These are phyloP conservation scores for Megaustenia siamemsis DNA, from an alignment of 2,888 invertebrate species.

Conservation along the genomic window DNA sequence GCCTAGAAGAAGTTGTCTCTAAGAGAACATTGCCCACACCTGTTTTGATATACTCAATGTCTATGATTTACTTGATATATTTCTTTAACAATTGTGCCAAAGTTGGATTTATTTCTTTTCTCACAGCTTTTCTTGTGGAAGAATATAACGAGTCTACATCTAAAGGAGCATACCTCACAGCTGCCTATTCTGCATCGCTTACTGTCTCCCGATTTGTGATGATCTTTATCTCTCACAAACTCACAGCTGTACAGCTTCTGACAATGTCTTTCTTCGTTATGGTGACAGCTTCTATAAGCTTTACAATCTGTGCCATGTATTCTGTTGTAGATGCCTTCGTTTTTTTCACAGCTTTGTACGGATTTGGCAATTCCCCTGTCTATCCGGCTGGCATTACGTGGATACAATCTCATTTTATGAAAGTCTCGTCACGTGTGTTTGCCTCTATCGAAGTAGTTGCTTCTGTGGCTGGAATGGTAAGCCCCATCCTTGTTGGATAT, in stretches of 20 bases:
- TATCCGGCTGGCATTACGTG: conserved; percentile 79
- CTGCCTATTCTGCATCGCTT: conserved; percentile 80
- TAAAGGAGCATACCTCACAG: conserved; percentile 69
- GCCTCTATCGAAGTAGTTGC: conserved; percentile 77
- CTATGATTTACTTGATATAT: neutral
- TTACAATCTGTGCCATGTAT: neutral
- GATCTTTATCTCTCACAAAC: no score
- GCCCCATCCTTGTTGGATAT: conserved; percentile 75
- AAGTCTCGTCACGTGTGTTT: conserved; percentile 77
- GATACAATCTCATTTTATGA: conserved; percentile 77
- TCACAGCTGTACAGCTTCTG: conserved; percentile 54
- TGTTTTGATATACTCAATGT: neutral
- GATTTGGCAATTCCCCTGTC: conserved; percentile 78
- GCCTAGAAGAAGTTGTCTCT: no score
- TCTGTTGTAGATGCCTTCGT: conserved; percentile 49
- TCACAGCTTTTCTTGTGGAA: conserved; percentile 76
- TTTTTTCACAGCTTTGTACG: conserved; percentile 66
- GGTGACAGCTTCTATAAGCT: neutral
- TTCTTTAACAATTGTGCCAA: conserved; percentile 65
- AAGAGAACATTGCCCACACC: no score
- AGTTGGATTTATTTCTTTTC: conserved; percentile 77
- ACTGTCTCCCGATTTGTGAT: conserved; percentile 77
- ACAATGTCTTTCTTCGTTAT: neutral
- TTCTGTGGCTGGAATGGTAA: conserved; percentile 77
- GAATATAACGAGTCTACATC: conserved; percentile 60